A percentile compares a stretch with the other conserved stretches of the same genome.
These are phyloP conservation scores for Plutomurus gul DNA, from an alignment of 1,140 invertebrate species.

Conservation along the genomic window DNA sequence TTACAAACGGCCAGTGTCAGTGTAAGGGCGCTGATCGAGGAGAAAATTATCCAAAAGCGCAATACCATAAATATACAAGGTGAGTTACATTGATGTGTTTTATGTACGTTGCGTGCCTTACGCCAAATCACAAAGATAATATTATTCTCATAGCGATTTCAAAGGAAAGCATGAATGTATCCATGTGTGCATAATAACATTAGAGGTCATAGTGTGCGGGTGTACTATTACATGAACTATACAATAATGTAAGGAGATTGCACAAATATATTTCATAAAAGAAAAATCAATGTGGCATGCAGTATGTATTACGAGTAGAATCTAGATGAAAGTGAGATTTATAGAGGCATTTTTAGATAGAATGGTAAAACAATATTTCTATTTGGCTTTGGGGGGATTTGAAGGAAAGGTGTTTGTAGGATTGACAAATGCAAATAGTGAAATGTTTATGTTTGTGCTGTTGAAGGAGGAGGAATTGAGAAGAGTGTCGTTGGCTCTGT, in stretches of 20 bases:
- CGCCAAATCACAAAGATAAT: background rate
- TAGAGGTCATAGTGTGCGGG: too few species aligned
- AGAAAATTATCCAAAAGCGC: slow-evolving; percentile 86
- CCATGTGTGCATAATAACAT: background rate
- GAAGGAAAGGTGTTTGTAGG: background rate
- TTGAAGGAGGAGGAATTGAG: slow-evolving; percentile 1
- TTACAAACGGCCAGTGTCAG: slow-evolving; percentile 85
- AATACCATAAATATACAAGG: slow-evolving; percentile 58
- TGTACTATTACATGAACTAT: too few species aligned
- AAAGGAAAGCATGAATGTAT: too few species aligned
- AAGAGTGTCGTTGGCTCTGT: background rate
- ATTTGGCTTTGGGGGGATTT: background rate
- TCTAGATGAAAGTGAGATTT: background rate
- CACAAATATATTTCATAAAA: too few species aligned
- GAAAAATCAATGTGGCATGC: background rate
- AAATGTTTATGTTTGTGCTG: slow-evolving; percentile 7
- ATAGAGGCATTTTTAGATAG: background rate
- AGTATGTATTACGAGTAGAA: background rate
- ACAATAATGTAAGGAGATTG: too few species aligned
- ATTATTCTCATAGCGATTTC: too few species aligned
- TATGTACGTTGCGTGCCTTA: background rate
- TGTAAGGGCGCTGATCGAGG: slow-evolving; percentile 83
- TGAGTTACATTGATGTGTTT: slow-evolving; percentile 1
- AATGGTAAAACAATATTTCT: slow-evolving; percentile 9
- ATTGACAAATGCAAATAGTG: background rate